Evolutionary conservation across 2,113 vertebrate species (phyloP), one percentile per base, ranked within the genome.

Genomic region (Baryphthengus martii): DNA sequence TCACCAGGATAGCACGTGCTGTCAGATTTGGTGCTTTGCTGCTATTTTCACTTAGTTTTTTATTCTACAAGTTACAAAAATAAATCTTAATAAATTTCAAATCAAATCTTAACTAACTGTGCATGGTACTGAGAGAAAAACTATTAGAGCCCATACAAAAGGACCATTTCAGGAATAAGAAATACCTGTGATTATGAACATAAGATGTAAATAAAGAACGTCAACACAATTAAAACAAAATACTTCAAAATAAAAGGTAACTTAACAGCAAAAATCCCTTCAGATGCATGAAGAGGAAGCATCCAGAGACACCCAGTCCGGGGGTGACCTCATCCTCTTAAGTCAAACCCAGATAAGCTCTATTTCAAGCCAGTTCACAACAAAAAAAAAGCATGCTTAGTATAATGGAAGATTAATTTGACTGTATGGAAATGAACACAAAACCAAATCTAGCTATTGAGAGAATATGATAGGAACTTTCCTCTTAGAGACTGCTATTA

Each of bases 1-100:
- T 6, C 2, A 1, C 8, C 28, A 52, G 42, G 15, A 76, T 0
- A 55, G 35, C 0, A 0, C 8, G 7, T 4, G 10, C 23, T 44
- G 25, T 19, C 37, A 47, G 45, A 63, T 13, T 42, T 1, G 1
- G 23, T 16, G 28, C 31, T 39, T 47, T 28, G 18, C 50, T 42
- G 28, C 47, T 72, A 26, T 39, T 74, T 33, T 63, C 56, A 59
- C 10, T 49, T 59, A 20, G 6, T 19, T 71, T 33, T 59, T 11
- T 49, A 19, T 20, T 50, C 40, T 1, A 47, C 7, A 55, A 52
- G 33, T 19, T 47, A 67, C 13, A 91, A 74, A 94, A 92, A 80
- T 26, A 71, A 55, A 39, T 52, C 29, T 53, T 67, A 84, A 1
- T 24, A 63, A 12, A 14, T 4, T 78, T 6, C 39, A 37, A 85